Base-by-base conservation (phyloP, 2,113 vertebrate genomes). In the Protobothrops mucrosquamatus region DNA sequence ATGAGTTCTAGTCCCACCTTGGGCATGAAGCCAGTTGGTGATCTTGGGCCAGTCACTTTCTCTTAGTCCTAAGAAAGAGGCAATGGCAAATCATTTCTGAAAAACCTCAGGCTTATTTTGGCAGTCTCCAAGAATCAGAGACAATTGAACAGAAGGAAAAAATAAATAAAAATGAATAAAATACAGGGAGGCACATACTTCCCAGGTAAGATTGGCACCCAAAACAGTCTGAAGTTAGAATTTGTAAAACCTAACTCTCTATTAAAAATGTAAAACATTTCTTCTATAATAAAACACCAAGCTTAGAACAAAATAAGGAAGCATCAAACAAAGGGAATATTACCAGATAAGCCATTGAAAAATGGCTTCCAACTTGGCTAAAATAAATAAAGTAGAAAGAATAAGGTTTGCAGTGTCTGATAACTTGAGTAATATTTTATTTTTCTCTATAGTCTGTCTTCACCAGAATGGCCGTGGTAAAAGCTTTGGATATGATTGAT, bases 391-490 rank as follows among this genome's bases (percentile, higher is more conserved):
- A 9, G 48, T 48, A 57, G 85, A 56, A 89, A 46, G 1, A 89
- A 57, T 34, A n/a, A 6, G 0, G 18, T 57, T 61, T 56, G 5
- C 6, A 43, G 43, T 85, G 54, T 26, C 39, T 48, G 26, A 48
- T 85, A 22, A 9, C 85, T 22, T 11, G 46, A 93, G 94, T 93
- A 93, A n/a, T 96, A 89, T 93, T 93, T 96, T 93, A 61, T 96
- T 98, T 98, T 93, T 93, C 91, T 74, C 8, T 97, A 85, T 97
- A 99, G 99, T 99, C 99, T 43, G 97, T 99, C 94, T 99, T 99
- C 97, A 99, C 99, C 89, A 98, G 99, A 98, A 99, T 99, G 99
- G 99, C 99, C 2, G 99, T 99, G 96, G 96, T 98, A 95, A 99
- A 99, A 98, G 99, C 99, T 51, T 97, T 99, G 97, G 99, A 98